Evolutionary conservation across 1,140 invertebrate species (phyloP), one percentile per base, ranked within the genome.

Genomic region (Solenopsis fugax): DNA sequence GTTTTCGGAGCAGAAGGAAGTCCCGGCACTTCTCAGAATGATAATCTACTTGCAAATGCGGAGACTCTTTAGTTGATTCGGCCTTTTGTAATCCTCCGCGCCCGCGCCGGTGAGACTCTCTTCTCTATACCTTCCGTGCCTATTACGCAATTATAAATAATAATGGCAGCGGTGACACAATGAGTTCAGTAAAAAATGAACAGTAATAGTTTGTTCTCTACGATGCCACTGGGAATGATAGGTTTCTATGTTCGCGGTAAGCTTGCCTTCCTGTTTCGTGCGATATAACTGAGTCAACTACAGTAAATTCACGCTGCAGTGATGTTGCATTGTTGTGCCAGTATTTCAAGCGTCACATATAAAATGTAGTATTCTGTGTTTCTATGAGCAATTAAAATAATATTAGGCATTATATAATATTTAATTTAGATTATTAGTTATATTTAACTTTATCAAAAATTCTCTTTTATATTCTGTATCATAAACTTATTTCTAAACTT

Each of bases 1-100:
- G 92, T 92, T 90, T 92, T 90, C 84, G 88, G 81, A 85, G 82
- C 78, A 92, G 89, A 80, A 92, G 90, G 90, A 92, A 92, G 87
- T 90, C 81, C 72, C 76, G 78, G 37, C 84, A 89, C 88, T 87
- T 92, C 85, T 88, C 87, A 87, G 89, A 92, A 92, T 91, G 85
- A 93, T 93, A 89, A 92, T 93, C 86, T 87, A 91, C 88, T 90
- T 92, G 91, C 91, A 92, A 90, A 92, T 92, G 91, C 91, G 88
- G 88, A 50, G 69, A 85, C 65, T 86, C 81, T 65, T 71, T 21
- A 75, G 34, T 45, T 69, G 50, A 29, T 45, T 62, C 56, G 60
- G 58, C 41, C 78, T 87, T 76, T 62, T 56, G 56, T 71, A 54
- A 85, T 78, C 58, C 80, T 65, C 73, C 82, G 82, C 48, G 60